These are phyloP conservation scores for Sarotherodon lohbergeri DNA, from an alignment of 2,113 vertebrate genomes.

Conservation along the genomic window DNA sequence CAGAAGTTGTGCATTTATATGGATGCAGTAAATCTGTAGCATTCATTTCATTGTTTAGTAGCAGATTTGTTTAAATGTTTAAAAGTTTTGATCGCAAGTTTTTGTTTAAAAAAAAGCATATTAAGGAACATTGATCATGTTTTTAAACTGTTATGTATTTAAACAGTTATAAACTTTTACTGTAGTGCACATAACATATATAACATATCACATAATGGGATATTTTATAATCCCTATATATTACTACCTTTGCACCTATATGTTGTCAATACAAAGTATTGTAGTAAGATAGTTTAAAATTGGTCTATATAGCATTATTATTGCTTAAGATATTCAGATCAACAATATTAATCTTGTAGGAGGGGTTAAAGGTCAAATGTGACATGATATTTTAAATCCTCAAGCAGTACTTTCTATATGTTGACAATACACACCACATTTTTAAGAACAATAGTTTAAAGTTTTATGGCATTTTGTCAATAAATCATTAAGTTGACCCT, in stretches of 20 bases:
- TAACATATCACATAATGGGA: neutral
- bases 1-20: neutral
- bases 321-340: neutral
- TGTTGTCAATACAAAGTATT: neutral
- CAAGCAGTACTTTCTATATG: neutral
- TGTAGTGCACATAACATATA: neutral
- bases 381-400: neutral
- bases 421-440: neutral
- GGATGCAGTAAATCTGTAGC: neutral
- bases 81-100: neutral
- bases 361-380: neutral
- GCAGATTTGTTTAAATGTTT: neutral
- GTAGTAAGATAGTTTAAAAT: neutral
- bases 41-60: neutral
- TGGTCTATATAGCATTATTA: neutral
- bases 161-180: neutral
- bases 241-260: neutral
- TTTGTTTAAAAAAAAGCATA: neutral
- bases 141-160: neutral
- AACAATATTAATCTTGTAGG: neutral
- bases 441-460: neutral
- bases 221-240: neutral
- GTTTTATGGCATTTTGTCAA: neutral
- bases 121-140: neutral
- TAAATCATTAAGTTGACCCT: neutral